phyloP scores from a whole-genome alignment of 2,888 invertebrate species.

The Gastracanthus pulcherrimus region DNA sequence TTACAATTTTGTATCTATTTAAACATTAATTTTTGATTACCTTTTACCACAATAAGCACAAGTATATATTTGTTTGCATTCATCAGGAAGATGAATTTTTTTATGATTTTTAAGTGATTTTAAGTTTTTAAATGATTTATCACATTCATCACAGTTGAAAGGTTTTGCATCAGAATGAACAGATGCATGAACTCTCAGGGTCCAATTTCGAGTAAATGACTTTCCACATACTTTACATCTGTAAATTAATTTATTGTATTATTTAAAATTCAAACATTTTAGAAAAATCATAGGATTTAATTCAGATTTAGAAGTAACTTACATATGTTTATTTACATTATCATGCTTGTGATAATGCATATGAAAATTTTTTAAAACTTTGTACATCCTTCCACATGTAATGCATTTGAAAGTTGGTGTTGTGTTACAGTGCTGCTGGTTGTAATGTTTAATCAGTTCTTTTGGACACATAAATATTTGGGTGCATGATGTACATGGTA shows the following conservation, averaged over 20 bases:
- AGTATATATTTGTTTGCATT: constrained; percentile 6
- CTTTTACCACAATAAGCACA: constrained; percentile 19
- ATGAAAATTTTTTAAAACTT: constrained; percentile 24
- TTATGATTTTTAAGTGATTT: constrained; percentile 18
- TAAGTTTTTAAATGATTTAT: constrained; percentile 20
- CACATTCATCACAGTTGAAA: constrained; percentile 22
- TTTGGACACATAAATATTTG: neutral
- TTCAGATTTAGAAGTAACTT: neutral
- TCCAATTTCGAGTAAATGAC: constrained; percentile 1
- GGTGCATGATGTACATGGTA: neutral
- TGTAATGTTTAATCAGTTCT: constrained; percentile 21
- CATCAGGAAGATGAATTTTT: constrained; percentile 25
- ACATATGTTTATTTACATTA: neutral
- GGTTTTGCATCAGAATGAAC: constrained; percentile 30
- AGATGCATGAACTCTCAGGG: neutral
- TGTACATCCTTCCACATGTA: neutral
- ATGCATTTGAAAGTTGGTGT: constrained; percentile 13
- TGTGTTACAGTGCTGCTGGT: neutral
- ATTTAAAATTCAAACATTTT: neutral
- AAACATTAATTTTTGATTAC: neutral
- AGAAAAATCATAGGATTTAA: neutral
- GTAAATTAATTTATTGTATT: neutral
- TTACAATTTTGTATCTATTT: neutral
- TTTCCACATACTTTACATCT: constrained; percentile 29
- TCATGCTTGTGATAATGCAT: constrained; percentile 6